phyloP scores from a whole-genome alignment of 2,888 invertebrate genomes.

The Julus scandinavius region DNA sequence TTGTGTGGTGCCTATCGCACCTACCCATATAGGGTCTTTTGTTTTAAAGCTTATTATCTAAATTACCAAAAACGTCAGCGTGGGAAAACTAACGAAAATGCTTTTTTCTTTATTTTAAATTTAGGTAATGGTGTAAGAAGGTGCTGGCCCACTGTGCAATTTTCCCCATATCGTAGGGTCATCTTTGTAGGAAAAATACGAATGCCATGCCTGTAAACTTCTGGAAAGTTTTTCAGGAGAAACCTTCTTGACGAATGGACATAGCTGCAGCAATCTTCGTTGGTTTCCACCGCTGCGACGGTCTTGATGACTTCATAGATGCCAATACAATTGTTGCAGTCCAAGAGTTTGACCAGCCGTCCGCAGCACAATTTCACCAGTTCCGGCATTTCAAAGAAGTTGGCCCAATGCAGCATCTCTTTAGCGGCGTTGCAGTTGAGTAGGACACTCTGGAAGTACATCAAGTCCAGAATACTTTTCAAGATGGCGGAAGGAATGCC shows the following conservation, averaged over 20 bases:
- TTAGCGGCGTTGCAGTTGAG: not conserved
- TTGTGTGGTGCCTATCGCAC: too few relatives aligned
- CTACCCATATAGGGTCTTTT: too few relatives aligned
- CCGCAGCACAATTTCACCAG: not conserved
- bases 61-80: too few relatives aligned
- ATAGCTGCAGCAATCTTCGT: not conserved
- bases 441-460: not conserved
- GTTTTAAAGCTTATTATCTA: too few relatives aligned
- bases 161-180: too few relatives aligned
- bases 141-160: too few relatives aligned
- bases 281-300: not conserved
- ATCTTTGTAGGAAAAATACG: too few relatives aligned
- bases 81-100: too few relatives aligned
- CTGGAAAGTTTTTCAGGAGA: constrained; percentile 6
- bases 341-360: not conserved
- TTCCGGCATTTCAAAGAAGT: not conserved
- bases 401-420: not conserved
- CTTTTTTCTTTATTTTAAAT: too few relatives aligned
- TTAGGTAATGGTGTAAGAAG: too few relatives aligned
- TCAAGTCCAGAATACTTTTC: not conserved
- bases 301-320: not conserved
- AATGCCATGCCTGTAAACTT: not conserved
- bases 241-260: not conserved
- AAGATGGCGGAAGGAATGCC: not conserved
- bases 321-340: not conserved